These are phyloP conservation scores for Porites cylindrica DNA, from an alignment of 92 coral and sea anemone species.

Conservation along the genomic window DNA sequence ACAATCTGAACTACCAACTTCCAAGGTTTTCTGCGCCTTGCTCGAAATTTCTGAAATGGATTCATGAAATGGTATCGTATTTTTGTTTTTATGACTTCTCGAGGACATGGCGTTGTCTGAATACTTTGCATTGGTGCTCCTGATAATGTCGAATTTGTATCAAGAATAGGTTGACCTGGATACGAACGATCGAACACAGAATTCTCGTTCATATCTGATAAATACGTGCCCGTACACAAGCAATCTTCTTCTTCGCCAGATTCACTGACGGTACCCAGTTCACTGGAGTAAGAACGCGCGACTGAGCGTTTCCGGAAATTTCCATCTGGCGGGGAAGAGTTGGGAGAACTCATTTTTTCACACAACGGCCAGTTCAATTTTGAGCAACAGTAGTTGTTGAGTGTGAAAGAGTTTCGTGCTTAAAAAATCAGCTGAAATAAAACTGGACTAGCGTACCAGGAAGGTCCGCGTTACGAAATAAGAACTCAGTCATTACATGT, in stretches of 20 bases:
- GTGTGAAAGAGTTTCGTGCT: not conserved
- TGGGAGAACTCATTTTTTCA: not conserved
- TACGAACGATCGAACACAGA: not conserved
- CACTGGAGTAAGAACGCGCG: constrained; percentile 23
- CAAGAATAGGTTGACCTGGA: not conserved
- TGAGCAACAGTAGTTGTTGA: not conserved
- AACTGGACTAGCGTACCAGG: not conserved
- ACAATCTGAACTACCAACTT: constrained; percentile 90
- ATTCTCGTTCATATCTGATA: not conserved
- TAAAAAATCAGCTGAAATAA: not conserved
- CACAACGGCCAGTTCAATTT: too few species aligned
- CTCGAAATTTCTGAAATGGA: constrained; percentile 90
- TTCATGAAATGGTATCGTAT: constrained; percentile 93
- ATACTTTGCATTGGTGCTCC: not conserved
- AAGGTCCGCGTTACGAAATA: not conserved
- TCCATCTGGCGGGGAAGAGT: not conserved
- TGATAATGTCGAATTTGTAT: not conserved
- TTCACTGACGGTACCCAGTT: constrained; percentile 24
- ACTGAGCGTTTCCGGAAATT: constrained; percentile 20
- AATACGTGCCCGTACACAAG: not conserved
- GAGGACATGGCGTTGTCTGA: constrained; percentile 9
- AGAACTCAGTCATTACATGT: not conserved
- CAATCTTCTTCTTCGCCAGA: not conserved
- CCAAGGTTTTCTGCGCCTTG: constrained; percentile 96
- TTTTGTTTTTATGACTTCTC: constrained; percentile 78